A percentile compares a stretch with the other conserved stretches of the same genome.
Conservation (phyloP, 2,888 invertebrate species). For the Trichopria drosophilae region DNA sequence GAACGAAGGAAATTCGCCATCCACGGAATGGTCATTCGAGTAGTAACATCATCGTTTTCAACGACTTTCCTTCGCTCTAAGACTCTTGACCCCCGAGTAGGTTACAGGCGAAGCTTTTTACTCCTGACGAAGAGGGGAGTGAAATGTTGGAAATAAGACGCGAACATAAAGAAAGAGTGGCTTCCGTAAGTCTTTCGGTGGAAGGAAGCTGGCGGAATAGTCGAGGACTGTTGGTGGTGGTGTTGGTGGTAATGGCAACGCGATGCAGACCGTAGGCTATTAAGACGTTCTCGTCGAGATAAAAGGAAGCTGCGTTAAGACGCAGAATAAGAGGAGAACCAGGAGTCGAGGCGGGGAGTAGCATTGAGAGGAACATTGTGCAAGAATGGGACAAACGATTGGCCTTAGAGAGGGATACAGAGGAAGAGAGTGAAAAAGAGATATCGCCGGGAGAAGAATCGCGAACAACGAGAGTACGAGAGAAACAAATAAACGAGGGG, state of each 20-base stretch:
- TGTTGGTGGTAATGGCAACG: constrained; percentile 16
- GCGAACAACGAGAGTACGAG: constrained; percentile 31
- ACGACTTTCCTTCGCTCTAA: no score
- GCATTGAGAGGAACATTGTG: constrained; percentile 27
- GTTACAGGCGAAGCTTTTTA: no score
- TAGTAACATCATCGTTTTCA: no score
- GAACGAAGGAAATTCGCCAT: no score
- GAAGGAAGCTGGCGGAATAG: no score
- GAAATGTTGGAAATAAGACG: no score
- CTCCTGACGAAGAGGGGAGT: no score
- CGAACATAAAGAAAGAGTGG: no score
- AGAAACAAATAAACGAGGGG: constrained; percentile 49
- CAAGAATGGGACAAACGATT: constrained; percentile 34
- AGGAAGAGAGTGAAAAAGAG: constrained; percentile 33
- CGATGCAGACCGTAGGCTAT: constrained; percentile 41
- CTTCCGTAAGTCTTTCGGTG: no score
- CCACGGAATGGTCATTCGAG: no score
- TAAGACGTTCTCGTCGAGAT: constrained; percentile 49
- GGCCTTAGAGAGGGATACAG: constrained; percentile 29
- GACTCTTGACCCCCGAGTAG: no score
- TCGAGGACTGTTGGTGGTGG: no score
- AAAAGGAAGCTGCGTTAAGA: constrained; percentile 39
- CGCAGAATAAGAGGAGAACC: constrained; percentile 18
- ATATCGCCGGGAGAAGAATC: constrained; percentile 23
- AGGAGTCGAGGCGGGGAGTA: constrained; percentile 21